phyloP scores from a whole-genome alignment of 2,797 vertebrate genomes.

The Acropternis orthonyx region DNA sequence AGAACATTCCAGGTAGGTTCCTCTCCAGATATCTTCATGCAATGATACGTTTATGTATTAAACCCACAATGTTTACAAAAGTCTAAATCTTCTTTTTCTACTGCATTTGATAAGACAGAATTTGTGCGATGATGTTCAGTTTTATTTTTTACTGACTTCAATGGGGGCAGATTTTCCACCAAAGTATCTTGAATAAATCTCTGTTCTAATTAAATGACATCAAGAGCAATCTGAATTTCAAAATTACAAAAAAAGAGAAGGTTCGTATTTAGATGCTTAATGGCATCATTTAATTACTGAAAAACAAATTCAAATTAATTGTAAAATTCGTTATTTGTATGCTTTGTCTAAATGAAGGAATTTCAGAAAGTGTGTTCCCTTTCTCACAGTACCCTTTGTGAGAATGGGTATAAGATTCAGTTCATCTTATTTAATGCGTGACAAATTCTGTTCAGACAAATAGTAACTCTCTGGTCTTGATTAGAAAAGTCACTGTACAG shows the following conservation, averaged over 20 bases:
- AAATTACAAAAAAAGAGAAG: neutral
- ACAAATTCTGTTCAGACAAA: neutral
- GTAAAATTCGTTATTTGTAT: neutral
- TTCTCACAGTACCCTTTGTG: neutral
- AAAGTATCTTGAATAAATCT: neutral
- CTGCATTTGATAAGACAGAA: neutral
- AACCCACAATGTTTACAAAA: neutral
- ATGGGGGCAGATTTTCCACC: neutral
- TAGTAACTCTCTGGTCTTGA: neutral
- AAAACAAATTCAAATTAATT: neutral
- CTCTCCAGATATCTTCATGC: neutral
- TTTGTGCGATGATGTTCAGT: neutral
- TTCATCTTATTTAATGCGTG: neutral
- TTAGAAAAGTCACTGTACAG: neutral
- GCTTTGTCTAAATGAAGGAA: neutral
- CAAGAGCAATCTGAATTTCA: neutral
- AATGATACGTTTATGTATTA: neutral
- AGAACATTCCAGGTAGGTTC: neutral
- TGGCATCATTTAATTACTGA: rapidly evolving
- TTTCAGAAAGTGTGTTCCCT: neutral
- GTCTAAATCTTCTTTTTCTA: neutral
- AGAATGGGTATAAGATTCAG: neutral
- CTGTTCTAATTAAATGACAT: neutral
- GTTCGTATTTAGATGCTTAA: neutral
- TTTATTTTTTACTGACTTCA: neutral